Base-by-base conservation (phyloP, 2,113 vertebrate genomes). In the Ptychochromis oligacanthus region DNA sequence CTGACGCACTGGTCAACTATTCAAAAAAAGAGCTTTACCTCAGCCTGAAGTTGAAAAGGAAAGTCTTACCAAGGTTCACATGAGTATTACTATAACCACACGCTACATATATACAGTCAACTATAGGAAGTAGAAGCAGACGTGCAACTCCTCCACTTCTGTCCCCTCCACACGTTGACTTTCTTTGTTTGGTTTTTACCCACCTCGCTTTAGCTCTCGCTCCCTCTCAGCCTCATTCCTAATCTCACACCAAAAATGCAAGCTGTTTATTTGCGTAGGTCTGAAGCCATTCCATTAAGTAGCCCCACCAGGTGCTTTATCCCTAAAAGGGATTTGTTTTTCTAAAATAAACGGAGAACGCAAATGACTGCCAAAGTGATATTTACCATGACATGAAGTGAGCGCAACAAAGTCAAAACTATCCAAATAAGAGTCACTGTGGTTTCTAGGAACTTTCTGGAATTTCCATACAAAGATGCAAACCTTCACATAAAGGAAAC, bases 211-310 rank as follows among this genome's bases (percentile, higher is more conserved):
- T 31, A 59, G 67, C 74, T 81, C 76, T 54, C 43, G 26, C 82
- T 28, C 77, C 22, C 62, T 58, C 81, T 88, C 88, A 84, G 84
- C 75, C 85, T 76, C 83, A 14, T 85, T 82, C 89, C 87, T 92
- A 97, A 98, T 96, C 96, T 97, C 95, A 93, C 96, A 95, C 88
- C 94, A 88, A 96, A 97, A 93, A 96, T 94, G 96, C 96, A 94
- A 96, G 96, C 97, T 97, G 97, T 98, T 98, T 99, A 97, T 97
- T 97, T 97, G 97, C 96, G 95, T 95, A 96, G 96, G 95, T 96
- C 97, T 97, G 96, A 97, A 97, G 96, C 96, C 97, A 95, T 97
- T 97, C 97, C 97, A 96, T 97, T 96, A 95, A 97, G 96, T 95
- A 96, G 95, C 86, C 95, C 93, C 96, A 94, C 88, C 96, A 96